These are phyloP conservation scores for Eleginops maclovinus DNA, from an alignment of 2,113 vertebrate species.

Conservation along the genomic window DNA sequence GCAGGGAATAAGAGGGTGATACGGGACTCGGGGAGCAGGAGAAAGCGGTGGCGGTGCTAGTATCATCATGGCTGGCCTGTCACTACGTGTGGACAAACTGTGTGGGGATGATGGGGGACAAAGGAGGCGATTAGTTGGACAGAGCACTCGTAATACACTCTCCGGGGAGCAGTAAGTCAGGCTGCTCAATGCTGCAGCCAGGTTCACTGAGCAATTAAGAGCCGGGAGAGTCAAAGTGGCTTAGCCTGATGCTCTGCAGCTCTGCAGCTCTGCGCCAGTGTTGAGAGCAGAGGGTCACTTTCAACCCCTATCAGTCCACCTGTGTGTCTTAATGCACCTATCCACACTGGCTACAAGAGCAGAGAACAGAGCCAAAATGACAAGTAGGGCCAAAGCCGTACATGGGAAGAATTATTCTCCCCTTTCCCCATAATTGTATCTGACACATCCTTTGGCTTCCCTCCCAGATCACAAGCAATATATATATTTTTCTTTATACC, in stretches of 20 bases:
- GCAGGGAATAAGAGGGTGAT: constrained; percentile 16
- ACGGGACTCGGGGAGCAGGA: constrained; percentile 8
- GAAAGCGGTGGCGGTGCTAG: constrained; percentile 14
- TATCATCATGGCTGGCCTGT: constrained; percentile 51
- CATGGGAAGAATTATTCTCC: constrained; percentile 71
- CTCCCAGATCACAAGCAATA: constrained; percentile 75
- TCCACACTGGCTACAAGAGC: constrained; percentile 60
- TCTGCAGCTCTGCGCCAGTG: constrained; percentile 58
- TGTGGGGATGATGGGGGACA: constrained; percentile 67
- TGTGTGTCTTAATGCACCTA: constrained; percentile 71
- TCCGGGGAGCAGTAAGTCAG: constrained; percentile 74
- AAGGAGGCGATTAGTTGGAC: constrained; percentile 79
- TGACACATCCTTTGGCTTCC: constrained; percentile 75
- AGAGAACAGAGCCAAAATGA: constrained; percentile 66
- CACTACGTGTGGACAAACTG: constrained; percentile 71
- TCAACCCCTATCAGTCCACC: constrained; percentile 77
- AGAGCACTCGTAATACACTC: constrained; percentile 76
- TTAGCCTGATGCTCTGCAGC: constrained; percentile 71
- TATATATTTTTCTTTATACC: constrained; percentile 77
- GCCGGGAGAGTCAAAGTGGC: constrained; percentile 71
- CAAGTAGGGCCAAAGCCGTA: constrained; percentile 63
- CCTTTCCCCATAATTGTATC: constrained; percentile 71
- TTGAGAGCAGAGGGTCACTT: constrained; percentile 77
- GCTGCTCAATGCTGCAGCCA: constrained; percentile 70
- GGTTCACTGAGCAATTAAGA: constrained; percentile 81